Base-by-base conservation (phyloP, 2,888 invertebrate species). In the Andrena trimmerana region DNA sequence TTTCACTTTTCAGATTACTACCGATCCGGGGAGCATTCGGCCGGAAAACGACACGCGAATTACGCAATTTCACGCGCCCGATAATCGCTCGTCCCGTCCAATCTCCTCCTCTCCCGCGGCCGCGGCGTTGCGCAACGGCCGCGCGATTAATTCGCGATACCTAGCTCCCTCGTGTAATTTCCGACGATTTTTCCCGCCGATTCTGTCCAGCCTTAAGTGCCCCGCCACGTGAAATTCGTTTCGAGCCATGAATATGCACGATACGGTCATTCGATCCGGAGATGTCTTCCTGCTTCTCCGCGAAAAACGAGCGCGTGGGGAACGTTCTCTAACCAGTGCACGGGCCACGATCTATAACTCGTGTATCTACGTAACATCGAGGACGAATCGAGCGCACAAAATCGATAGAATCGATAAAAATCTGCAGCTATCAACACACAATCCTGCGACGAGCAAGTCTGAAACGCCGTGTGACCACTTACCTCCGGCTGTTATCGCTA, bases 31-130 rank as follows among this genome's bases (percentile, higher is more conserved):
- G 33, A 8, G 33, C 81, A 65, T 54, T 87, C 78, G 79, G 69
- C 69, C 77, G 85, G 78, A 82, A 86, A 87, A 31, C 31, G 57
- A 65, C 67, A 72, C 74, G 71, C 31, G 62, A 74, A 78, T 73
- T 54, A 60, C 31, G 57, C 42, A 73, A 79, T 72, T 54, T 75
- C 31, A n/a, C 42, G 31, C 48, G 48, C 48, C 20, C 66, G 50
- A 68, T 69, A 72, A 71, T 81, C 29, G 50, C 33, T 62, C 27
- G 75, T 42, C 81, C 42, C 42, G 42, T 42, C 42, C 42, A 42
- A 42, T 33, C 59, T 69, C 54, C 70, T 76, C 48, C 62, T 52
- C 29, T 8, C 48, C 10, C 0, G 33, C 2, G n/a, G 27, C 54
- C 4, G 2, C 42, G 42, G 16, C 42, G 48, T 72, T 80, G 33